phyloP scores from a whole-genome alignment of 2,888 invertebrate species.

The Amphimallon solstitiale region DNA sequence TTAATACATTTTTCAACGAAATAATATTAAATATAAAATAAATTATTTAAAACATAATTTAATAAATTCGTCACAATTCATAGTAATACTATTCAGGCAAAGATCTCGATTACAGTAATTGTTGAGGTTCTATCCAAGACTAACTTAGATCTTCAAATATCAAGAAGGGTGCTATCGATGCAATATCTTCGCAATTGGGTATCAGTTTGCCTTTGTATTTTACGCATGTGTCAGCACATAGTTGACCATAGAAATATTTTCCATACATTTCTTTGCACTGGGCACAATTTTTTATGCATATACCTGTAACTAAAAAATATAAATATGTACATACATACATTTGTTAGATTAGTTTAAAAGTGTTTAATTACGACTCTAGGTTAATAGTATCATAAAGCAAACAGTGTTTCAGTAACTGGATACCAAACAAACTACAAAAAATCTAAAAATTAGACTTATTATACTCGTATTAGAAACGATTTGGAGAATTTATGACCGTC shows the following conservation, averaged over 20 bases:
- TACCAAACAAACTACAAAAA: too few relatives aligned
- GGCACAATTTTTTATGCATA: slow-evolving; percentile 87
- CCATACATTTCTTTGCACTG: slow-evolving; percentile 92
- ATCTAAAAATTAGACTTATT: too few relatives aligned
- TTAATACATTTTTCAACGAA: background rate
- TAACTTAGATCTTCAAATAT: slow-evolving; percentile 62
- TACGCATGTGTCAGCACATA: slow-evolving; percentile 86
- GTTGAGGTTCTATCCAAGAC: background rate
- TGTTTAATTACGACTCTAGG: too few relatives aligned
- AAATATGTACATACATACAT: background rate
- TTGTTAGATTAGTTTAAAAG: too few relatives aligned
- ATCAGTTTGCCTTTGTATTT: slow-evolving; percentile 85
- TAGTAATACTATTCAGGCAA: slow-evolving; percentile 20
- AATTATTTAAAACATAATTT: slow-evolving; percentile 7
- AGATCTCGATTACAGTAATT: background rate
- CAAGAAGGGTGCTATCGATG: slow-evolving; percentile 82
- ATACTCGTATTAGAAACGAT: too few relatives aligned
- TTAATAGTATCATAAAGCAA: too few relatives aligned
- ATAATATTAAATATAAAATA: slow-evolving; percentile 6
- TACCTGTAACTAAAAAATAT: slow-evolving; percentile 61
- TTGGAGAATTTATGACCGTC: too few relatives aligned
- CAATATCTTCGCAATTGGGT: slow-evolving; percentile 86
- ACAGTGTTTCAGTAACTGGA: too few relatives aligned
- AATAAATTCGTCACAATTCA: background rate
- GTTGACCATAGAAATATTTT: slow-evolving; percentile 84